Evolutionary conservation across 2,888 invertebrate genomes (phyloP), one percentile per base, ranked within the genome.

Genomic region (Nymphalis c-album): DNA sequence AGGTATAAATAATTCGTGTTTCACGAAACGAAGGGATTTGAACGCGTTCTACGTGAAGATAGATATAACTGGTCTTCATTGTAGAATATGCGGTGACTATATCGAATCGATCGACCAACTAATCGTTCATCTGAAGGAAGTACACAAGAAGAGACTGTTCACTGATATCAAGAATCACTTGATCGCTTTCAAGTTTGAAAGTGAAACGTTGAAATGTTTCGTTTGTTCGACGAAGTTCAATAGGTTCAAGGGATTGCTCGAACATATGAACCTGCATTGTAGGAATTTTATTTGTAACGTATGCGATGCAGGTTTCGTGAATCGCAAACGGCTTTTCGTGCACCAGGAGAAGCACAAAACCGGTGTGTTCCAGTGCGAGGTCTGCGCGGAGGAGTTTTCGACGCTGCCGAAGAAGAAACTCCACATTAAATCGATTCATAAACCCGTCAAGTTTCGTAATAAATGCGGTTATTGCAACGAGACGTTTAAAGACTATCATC

Each of bases 341-440:
- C 80, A 60, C 70, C 75, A 48, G n/a, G 75, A 69, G 1, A 74
- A 75, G 17, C 85, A 85, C 20, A 75, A 71, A 20, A 75, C 67
- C 7, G 83, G 81, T 0, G 60, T 45, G 0, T 78, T 72, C 59
- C 66, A 71, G 6, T 92, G 91, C 64, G 81, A 81, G 4, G 78
- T 74, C 40, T 91, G 92, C 69, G 76, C 83, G 1, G 88, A 89
- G 68, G 75, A 83, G 0, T 91, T 83, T 45, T 76, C 80, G 1
- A 86, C 86, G 0, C 76, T 78, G 48, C 76, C 82, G 13, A 87
- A 86, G 17, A 77, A 85, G 48, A 83, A 83, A 53, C 74, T 83
- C 0, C 91, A 91, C 53, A 83, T 84, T 57, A 80, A 79, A 40
- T 67, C 85, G 0, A 89, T 90, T 1, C 91, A 88, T 40, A 75